phyloP scores from a whole-genome alignment of 92 coral and sea anemone genomes.

The Palythoa grandis region DNA sequence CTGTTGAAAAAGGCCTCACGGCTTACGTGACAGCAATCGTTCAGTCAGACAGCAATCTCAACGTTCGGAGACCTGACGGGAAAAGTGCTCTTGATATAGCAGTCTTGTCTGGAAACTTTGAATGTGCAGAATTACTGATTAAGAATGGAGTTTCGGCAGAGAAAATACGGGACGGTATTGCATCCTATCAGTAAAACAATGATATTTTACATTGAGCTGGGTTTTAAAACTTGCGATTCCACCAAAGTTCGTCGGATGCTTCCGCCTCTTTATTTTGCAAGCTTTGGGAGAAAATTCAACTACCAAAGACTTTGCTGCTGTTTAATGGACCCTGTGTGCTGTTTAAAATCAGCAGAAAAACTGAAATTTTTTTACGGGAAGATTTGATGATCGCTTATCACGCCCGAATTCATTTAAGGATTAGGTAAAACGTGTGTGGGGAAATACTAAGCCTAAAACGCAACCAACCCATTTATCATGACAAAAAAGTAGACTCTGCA shows the following conservation, averaged over 20 bases:
- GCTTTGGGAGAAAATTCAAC: too few relatives aligned
- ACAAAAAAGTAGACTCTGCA: too few relatives aligned
- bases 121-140: slow-evolving; percentile 81
- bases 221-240: background rate
- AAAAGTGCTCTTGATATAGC: slow-evolving; percentile 71
- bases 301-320: too few relatives aligned
- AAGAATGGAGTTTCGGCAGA: slow-evolving; percentile 80
- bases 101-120: slow-evolving; percentile 75
- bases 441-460: too few relatives aligned
- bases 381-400: too few relatives aligned
- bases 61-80: slow-evolving; percentile 68
- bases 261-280: too few relatives aligned
- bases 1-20: slow-evolving; percentile 65
- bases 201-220: background rate
- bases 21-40: slow-evolving; percentile 59
- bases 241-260: background rate
- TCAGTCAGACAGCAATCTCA: slow-evolving; percentile 63
- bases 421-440: too few relatives aligned
- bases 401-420: too few relatives aligned
- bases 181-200: background rate
- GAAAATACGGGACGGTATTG: slow-evolving; percentile 71
- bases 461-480: too few relatives aligned
- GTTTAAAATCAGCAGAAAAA: too few relatives aligned
- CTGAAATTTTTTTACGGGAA: too few relatives aligned
- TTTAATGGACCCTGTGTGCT: too few relatives aligned